phyloP scores from a whole-genome alignment of 2,888 invertebrate genomes.

The Amitus sp. region DNA sequence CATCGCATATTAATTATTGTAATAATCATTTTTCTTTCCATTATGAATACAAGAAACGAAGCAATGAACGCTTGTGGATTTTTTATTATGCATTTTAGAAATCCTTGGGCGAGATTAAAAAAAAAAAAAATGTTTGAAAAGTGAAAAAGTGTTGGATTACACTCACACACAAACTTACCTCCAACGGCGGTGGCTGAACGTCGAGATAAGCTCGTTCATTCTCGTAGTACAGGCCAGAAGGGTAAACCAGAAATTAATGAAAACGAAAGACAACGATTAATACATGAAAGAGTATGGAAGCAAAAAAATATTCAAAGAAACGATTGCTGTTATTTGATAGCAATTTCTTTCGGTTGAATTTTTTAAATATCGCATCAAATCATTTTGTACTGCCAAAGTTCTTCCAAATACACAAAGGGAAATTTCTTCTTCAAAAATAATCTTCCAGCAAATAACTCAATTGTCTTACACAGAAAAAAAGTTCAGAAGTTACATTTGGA shows the following conservation, averaged over 20 bases:
- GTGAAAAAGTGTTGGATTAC: conserved; percentile 12
- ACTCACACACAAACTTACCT: conserved; percentile 56
- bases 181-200: conserved; percentile 41
- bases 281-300: conserved; percentile 51
- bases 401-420: too few species aligned
- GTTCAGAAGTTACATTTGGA: too few species aligned
- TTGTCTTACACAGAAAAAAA: too few species aligned
- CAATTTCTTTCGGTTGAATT: background rate
- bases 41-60: too few species aligned
- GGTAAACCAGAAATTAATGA: conserved; percentile 66
- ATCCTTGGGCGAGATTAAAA: background rate
- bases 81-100: too few species aligned
- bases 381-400: too few species aligned
- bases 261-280: conserved; percentile 64
- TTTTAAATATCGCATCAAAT: too few species aligned
- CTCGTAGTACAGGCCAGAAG: conserved; percentile 57
- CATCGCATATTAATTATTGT: too few species aligned
- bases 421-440: too few species aligned
- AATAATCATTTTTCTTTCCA: too few species aligned
- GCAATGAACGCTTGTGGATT: too few species aligned
- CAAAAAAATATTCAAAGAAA: conserved; percentile 20
- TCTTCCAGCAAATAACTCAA: too few species aligned
- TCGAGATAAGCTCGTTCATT: conserved; percentile 44
- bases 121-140: background rate
- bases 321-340: background rate